Conservation (phyloP, 2,113 vertebrate genomes). For the Candoia aspera region DNA sequence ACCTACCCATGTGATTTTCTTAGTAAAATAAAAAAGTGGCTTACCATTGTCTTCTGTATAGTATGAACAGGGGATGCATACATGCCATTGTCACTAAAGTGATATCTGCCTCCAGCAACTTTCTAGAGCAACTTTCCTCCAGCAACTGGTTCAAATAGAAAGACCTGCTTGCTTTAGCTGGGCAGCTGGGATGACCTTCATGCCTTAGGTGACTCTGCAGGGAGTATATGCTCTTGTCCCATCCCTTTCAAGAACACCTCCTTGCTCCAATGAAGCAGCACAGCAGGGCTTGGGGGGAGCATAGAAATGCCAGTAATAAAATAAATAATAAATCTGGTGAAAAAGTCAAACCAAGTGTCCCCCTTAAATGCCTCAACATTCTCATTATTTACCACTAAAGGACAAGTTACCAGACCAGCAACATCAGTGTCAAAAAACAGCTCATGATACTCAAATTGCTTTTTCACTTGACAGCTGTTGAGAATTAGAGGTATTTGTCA, state of each 20-base stretch:
- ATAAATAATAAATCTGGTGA: too few species aligned
- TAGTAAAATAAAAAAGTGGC: neutral
- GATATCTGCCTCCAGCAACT: neutral
- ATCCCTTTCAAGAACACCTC: too few species aligned
- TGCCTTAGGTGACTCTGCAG: too few species aligned
- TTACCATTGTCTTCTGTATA: neutral
- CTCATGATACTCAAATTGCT: neutral
- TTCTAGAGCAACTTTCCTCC: neutral
- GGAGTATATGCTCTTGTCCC: too few species aligned
- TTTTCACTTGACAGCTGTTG: neutral
- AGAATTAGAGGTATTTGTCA: neutral
- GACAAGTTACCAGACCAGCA: neutral
- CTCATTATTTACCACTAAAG: neutral
- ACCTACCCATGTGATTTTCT: neutral
- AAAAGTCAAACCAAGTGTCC: neutral
- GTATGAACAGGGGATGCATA: neutral
- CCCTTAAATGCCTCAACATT: neutral
- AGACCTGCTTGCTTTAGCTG: neutral
- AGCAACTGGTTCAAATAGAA: neutral
- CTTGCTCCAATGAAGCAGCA: too few species aligned
- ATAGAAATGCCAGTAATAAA: too few species aligned
- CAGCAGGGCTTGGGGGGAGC: too few species aligned
- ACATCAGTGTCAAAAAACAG: neutral
- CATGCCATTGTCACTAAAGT: neutral
- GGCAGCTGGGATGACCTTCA: neutral